Evolutionary conservation across 2,888 invertebrate species (phyloP), one percentile per base, ranked within the genome.

Genomic region (Periphyllus acericola): DNA sequence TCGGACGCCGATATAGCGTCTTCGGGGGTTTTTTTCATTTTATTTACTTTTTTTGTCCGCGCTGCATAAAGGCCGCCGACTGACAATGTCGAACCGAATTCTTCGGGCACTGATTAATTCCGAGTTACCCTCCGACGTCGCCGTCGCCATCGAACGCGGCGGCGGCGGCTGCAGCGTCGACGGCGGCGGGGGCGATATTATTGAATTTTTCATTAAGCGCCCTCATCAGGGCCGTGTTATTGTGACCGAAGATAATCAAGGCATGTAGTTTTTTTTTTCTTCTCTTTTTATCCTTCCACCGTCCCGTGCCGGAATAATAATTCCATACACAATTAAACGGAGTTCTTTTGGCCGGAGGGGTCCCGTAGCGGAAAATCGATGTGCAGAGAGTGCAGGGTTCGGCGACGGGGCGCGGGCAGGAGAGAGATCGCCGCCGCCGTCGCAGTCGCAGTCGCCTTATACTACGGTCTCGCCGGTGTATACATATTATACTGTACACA

Each of bases 121-220:
- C 87, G 32, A 72, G 36, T 52, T 29, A 32, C 79, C 34, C 85
- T 55, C 76, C 29, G 21, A 14, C 71, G 32, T 46, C 55, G 60
- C 32, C 60, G 40, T 21, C 52, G n/a, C 36, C 60, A 29, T 34
- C 78, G 55, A 14, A 40, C 40, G 40, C 40, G 40, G 9, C 76
- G n/a, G 29, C 9, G 6, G 34, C 55, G 32, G 11, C n/a, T 11
- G 52, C 83, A 25, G 78, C n/a, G 34, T 21, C 14, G 68, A 11
- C 29, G 83, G 29, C n/a, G 83, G 36, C 52, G 29, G 72, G 32
- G 79, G 60, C n/a, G 71, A 79, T 86, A 86, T 87, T 87, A 87
- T 87, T 87, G 87, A 87, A 87, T 87, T 87, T 87, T 87, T 87
- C 87, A 87, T 87, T 87, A 87, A 87, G 87, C 87, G 72, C 87